Evolutionary conservation across 2,113 vertebrate genomes (phyloP).

Genomic region (Sturnus vulgaris): DNA sequence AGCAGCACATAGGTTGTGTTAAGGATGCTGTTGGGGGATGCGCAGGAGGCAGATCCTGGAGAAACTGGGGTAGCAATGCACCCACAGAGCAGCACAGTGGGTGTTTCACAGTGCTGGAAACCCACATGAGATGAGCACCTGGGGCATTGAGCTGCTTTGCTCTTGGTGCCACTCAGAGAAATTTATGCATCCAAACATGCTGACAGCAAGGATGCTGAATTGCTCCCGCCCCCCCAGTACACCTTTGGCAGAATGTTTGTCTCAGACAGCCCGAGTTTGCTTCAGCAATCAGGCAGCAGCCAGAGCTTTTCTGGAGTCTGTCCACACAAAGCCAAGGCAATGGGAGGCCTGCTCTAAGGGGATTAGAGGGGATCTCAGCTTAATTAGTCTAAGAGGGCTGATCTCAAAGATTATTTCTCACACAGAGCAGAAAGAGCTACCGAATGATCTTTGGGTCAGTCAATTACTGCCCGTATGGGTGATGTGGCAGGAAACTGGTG

Average conservation of each 20-base stretch:
- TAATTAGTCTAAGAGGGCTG: conserved; percentile 24
- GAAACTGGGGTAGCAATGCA: background rate
- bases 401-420: conserved; percentile 16
- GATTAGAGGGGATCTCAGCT: conserved; percentile 1
- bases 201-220: background rate
- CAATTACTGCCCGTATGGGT: background rate
- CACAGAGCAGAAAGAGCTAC: background rate
- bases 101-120: background rate
- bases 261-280: background rate
- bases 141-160: background rate
- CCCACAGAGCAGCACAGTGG: accelerated
- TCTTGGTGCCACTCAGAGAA: background rate
- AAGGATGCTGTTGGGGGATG: accelerated
- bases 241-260: background rate
- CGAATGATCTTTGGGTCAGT: background rate
- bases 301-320: background rate
- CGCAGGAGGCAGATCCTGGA: background rate
- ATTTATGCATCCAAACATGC: background rate
- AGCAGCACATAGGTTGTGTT: accelerated
- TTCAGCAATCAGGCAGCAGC: background rate
- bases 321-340: background rate
- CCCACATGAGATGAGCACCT: accelerated
- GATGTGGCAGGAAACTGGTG: background rate
- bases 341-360: background rate
- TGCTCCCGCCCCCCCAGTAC: accelerated